A percentile compares a stretch with the other conserved stretches of the same genome.
These are phyloP conservation scores for Ramphastos sulfuratus DNA, from an alignment of 2,113 vertebrate genomes.

Conservation along the genomic window DNA sequence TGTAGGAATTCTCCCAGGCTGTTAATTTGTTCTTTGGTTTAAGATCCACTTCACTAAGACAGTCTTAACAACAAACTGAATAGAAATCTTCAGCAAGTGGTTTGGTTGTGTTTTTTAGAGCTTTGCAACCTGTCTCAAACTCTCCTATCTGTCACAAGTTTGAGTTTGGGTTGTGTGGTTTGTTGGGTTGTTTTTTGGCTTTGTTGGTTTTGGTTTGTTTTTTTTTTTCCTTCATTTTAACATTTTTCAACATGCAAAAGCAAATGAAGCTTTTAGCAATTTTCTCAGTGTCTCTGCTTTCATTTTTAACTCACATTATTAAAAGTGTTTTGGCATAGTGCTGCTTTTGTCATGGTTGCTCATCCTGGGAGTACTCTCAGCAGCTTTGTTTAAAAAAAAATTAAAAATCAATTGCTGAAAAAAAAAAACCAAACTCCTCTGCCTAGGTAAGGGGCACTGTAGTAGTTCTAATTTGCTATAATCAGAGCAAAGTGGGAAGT, in stretches of 20 bases:
- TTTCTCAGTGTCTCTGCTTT: constrained; percentile 10
- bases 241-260: not conserved
- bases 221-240: not conserved
- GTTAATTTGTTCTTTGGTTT: not conserved
- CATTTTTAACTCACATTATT: not conserved
- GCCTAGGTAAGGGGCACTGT: not conserved
- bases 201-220: not conserved
- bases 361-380: not conserved
- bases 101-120: not conserved
- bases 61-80: not conserved
- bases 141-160: not conserved
- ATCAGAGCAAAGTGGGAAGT: not conserved
- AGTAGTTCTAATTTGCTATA: not conserved
- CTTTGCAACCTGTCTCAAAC: not conserved
- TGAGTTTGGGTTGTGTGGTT: no score
- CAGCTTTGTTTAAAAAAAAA: not conserved
- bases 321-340: not conserved
- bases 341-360: not conserved
- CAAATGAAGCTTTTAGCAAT: not conserved
- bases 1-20: not conserved
- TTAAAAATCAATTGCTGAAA: not conserved
- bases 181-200: no score
- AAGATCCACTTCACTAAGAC: not conserved
- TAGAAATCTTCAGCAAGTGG: not conserved
- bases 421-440: not conserved